Percentiles rank a stretch among this genome's conserved stretches.
Evolutionary conservation across 2,113 vertebrate genomes (phyloP).

Genomic region (Equus przewalskii): DNA sequence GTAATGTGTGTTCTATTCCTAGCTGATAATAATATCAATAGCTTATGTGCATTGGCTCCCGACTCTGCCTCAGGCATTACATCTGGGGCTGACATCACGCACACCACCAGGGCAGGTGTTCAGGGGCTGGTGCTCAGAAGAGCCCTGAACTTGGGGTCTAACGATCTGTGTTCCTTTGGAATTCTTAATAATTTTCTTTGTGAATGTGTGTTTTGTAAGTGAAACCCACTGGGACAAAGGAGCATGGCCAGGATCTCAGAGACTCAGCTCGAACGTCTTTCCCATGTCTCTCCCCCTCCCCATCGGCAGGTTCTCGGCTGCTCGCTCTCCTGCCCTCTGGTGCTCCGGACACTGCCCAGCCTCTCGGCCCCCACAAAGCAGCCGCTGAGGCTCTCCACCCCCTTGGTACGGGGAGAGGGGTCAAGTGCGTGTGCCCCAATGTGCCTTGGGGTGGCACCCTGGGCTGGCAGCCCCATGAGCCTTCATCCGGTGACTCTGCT

Average conservation of each 20-base stretch:
- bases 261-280: neutral
- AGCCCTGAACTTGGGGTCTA: neutral
- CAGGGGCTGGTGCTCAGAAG: neutral
- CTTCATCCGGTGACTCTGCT: neutral
- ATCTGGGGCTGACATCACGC: neutral
- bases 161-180: neutral
- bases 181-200: neutral
- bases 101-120: too few relatives aligned
- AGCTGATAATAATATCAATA: neutral
- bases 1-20: neutral
- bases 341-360: neutral
- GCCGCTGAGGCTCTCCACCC: neutral
- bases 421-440: neutral
- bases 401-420: neutral
- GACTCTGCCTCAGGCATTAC: neutral
- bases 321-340: too few relatives aligned
- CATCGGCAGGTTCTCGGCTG: neutral
- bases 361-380: accelerated
- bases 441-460: neutral
- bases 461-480: too few relatives aligned
- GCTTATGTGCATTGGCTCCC: neutral
- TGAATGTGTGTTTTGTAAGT: neutral
- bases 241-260: neutral
- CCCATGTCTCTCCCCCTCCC: neutral
- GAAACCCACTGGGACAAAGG: neutral